phyloP scores from a whole-genome alignment of 2,797 vertebrate genomes.

The Dicrostonyx torquatus region DNA sequence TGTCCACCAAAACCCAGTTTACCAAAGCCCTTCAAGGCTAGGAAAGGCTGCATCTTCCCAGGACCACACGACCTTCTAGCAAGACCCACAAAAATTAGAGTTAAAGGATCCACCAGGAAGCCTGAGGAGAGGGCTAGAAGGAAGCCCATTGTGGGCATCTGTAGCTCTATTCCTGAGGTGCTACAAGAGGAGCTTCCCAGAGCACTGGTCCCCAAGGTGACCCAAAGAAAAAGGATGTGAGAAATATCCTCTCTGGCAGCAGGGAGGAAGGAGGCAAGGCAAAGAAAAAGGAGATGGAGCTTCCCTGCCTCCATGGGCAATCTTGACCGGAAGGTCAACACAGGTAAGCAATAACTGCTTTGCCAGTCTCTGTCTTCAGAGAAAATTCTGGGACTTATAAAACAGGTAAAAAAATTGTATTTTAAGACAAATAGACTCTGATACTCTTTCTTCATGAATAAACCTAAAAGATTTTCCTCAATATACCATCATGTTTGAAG shows the following conservation, averaged over 20 bases:
- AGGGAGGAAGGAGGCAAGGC: constrained; percentile 1
- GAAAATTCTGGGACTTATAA: neutral
- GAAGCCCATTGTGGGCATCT: neutral
- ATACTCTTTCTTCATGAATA: neutral
- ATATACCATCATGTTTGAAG: neutral
- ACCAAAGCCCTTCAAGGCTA: neutral
- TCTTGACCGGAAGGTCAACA: neutral
- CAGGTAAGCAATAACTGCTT: neutral
- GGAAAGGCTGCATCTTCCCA: neutral
- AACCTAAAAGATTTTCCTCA: neutral
- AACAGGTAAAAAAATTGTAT: neutral
- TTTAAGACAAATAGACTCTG: neutral
- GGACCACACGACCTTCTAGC: neutral
- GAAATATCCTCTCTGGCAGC: constrained; percentile 47
- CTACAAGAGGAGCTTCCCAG: constrained; percentile 40
- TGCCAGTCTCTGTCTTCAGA: neutral
- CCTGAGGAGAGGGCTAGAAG: neutral
- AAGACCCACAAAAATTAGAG: neutral
- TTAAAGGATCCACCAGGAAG: neutral
- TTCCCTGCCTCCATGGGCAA: neutral
- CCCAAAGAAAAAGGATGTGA: constrained; percentile 63
- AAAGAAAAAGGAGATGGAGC: neutral
- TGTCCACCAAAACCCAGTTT: neutral
- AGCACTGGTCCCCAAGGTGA: neutral
- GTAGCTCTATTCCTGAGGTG: neutral